Evolutionary conservation across 2,113 vertebrate species (phyloP).

Genomic region (Limnothrissa miodon): DNA sequence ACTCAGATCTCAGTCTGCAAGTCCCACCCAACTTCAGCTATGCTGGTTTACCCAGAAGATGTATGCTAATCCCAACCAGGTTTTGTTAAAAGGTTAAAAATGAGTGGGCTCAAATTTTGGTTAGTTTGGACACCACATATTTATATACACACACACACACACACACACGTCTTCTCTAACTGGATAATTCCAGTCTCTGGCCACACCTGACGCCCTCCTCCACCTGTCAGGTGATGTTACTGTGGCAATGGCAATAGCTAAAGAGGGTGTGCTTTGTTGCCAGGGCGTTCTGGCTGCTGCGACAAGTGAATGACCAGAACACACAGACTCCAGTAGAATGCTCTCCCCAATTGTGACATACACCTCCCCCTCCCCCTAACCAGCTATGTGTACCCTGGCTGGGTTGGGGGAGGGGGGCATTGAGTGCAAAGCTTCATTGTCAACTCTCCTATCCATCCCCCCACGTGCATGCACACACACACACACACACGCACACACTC

Average conservation of each 20-base stretch:
- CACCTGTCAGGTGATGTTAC: conserved; percentile 31
- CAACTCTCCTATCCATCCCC: neutral
- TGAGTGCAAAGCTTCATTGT: neutral
- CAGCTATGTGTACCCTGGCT: neutral
- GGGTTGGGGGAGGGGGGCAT: neutral
- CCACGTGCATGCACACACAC: neutral
- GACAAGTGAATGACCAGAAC: conserved; percentile 54
- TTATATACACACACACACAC: neutral
- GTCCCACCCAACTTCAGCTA: too few relatives aligned
- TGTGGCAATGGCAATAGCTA: conserved; percentile 31
- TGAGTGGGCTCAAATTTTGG: too few relatives aligned
- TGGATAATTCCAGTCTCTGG: neutral
- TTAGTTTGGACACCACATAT: too few relatives aligned
- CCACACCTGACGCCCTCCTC: conserved; percentile 11
- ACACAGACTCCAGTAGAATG: conserved; percentile 71
- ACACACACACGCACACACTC: neutral
- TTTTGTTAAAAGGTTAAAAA: too few relatives aligned
- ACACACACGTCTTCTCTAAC: neutral
- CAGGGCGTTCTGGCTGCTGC: conserved; percentile 40
- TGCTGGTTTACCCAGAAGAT: too few relatives aligned
- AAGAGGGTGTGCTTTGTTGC: conserved; percentile 22
- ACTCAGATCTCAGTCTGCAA: too few relatives aligned
- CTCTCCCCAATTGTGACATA: conserved; percentile 58
- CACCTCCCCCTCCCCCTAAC: neutral
- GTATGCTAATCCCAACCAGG: too few relatives aligned